These are phyloP conservation scores for Andrena hattorfiana DNA, from an alignment of 2,888 invertebrate genomes.

Conservation along the genomic window DNA sequence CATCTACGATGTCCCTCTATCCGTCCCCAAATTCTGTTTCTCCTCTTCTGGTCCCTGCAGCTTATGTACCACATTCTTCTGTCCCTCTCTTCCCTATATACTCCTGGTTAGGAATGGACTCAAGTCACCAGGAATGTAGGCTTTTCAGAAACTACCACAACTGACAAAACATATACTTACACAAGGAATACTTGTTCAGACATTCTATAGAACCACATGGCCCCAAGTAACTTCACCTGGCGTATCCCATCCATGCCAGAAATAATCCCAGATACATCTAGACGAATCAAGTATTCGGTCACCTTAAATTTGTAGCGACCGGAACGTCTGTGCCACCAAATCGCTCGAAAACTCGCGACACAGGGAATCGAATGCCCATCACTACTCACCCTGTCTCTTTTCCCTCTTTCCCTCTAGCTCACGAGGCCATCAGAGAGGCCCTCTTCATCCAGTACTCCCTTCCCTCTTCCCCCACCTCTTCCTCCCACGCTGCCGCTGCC, in stretches of 20 bases:
- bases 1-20: constrained; percentile 3
- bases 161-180: no score
- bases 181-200: no score
- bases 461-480: neutral
- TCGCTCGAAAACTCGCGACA: constrained; percentile 47
- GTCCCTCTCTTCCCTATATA: neutral
- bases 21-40: constrained; percentile 33
- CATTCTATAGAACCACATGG: no score
- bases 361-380: constrained; percentile 53
- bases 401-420: constrained; percentile 31
- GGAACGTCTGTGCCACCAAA: constrained; percentile 18
- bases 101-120: neutral
- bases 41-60: constrained; percentile 15
- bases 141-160: no score
- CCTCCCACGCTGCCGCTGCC: constrained; percentile 6
- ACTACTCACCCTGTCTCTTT: constrained; percentile 33
- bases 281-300: neutral
- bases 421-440: constrained; percentile 8
- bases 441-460: constrained; percentile 14
- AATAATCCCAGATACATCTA: neutral
- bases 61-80: constrained; percentile 15
- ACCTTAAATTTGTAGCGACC: constrained; percentile 24
- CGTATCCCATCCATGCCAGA: no score
- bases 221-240: no score
- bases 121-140: neutral